Base-by-base conservation (phyloP, 2,113 vertebrate species). In the Miniopterus natalensis region DNA sequence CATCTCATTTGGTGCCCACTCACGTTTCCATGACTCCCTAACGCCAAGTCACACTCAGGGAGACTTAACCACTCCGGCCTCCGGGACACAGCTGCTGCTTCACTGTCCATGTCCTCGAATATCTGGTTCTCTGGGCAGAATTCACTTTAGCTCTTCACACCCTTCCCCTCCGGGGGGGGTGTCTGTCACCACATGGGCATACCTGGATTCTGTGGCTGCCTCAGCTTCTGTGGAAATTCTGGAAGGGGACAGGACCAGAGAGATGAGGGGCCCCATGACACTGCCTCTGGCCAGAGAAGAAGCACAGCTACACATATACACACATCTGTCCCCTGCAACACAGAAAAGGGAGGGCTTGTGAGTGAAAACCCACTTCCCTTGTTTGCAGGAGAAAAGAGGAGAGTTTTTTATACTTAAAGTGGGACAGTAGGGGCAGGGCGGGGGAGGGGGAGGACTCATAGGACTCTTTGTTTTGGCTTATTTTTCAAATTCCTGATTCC, bases 281-380 rank as follows among this genome's bases (percentile, higher is more conserved):
- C 55, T 42, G 7, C 23, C 57, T 88, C 81, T 47, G 18, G 51
- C 75, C 8, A 42, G 90, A 59, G 12, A 93, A 40, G 15, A 92
- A 95, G 61, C 63, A 84, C 23, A 92, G 15, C 68, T 25, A 59
- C 8, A 25, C 3, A 12, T 25, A 61, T 29, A 61, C 1, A 94
- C 17, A 89, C 78, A 27, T 51, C 77, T 81, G 49, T 11, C 42
- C 65, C 74, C 8, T 59, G 55, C 70, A 86, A 92, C 83, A 93
- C 42, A 71, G 23, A 79, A 80, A 86, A 93, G 17, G 57, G 47
- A 94, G 79, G 13, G 63, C 57, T 88, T 94, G 29, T 23, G 65
- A 78, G 79, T 78, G 85, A 95, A 97, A 97, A 95, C 84, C 96
- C 87, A 93, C 95, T 95, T 97, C 94, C 94, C 95, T 89, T 92